Evolutionary conservation across 2,888 invertebrate genomes (phyloP), one percentile per base, ranked within the genome.

Genomic region (Penaeus monodon): DNA sequence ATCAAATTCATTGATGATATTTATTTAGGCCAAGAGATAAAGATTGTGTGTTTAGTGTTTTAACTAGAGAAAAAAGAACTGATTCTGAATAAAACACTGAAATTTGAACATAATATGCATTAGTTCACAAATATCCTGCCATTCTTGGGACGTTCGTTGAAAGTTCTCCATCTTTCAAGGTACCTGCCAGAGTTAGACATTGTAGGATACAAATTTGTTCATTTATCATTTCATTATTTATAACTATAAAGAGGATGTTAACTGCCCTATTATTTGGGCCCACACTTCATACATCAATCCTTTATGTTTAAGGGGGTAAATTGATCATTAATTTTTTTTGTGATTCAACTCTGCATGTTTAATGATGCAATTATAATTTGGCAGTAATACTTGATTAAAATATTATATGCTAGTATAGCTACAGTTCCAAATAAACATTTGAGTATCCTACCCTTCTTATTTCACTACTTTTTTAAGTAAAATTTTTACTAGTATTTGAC

Each of bases 401-500:
- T 27, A 65, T 33, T 66, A 29, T 70, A 49, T 24, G 44, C 68
- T 84, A 78, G 84, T 78, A 70, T 79, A 78, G 78, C 27, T 84
- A 65, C 49, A 78, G 29, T 84, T 68, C 78, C 49, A 84, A 84
- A 78, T 79, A 68, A 38, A 84, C 68, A 78, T 78, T 65, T 84
- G 80, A 79, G 33, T 73, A 85, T 85, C 70, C 80, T 85, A 73
- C 85, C 74, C 70, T 79, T 85, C 66, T 82, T 82, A 85, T 85
- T 85, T 85, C 73, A 85, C 79, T 85, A 85, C 85, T 85, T 85
- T 85, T 85, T 80, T 85, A 85, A 85, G 80, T 85, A 85, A 85
- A 85, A 79, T 64, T 63, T 70, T 74, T 73, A 79, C 38, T 65
- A 65, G 63, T 10, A 44, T 73, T 38, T 70, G 27, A 49, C 27